phyloP scores from a whole-genome alignment of 2,888 invertebrate genomes.

The Dynastes grantii region DNA sequence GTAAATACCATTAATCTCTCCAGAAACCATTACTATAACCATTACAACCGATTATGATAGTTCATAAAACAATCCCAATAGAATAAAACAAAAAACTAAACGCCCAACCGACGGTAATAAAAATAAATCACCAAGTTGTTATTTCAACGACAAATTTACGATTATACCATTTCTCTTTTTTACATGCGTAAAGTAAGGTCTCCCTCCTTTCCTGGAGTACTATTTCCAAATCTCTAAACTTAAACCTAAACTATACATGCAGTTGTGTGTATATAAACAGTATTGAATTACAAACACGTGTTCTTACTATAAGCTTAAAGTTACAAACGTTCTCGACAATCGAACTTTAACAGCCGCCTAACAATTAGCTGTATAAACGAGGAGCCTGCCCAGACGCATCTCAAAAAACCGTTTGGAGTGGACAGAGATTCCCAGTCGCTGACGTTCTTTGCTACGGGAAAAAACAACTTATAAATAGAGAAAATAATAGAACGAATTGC shows the following conservation, averaged over 20 bases:
- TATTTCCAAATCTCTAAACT: no score
- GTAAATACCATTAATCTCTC: neutral
- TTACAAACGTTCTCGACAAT: neutral
- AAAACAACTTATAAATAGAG: neutral
- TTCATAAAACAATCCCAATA: neutral
- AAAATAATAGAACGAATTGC: no score
- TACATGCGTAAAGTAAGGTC: no score
- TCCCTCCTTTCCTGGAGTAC: no score
- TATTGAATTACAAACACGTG: slow-evolving; percentile 37
- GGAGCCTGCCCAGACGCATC: neutral
- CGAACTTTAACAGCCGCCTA: neutral
- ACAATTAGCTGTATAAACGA: neutral
- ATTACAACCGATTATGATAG: slow-evolving; percentile 1
- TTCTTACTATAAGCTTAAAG: no score
- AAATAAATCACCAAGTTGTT: slow-evolving; percentile 15
- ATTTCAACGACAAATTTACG: slow-evolving; percentile 5
- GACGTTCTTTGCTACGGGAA: neutral
- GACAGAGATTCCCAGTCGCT: neutral
- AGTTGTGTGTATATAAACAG: slow-evolving; percentile 14
- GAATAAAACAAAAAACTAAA: neutral
- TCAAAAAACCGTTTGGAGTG: neutral
- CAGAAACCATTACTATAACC: slow-evolving; percentile 5
- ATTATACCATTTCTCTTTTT: slow-evolving; percentile 1
- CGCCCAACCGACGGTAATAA: neutral
- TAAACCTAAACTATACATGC: neutral